Evolutionary conservation across 2,888 invertebrate species (phyloP).

Genomic region (Hypomecis punctinalis): DNA sequence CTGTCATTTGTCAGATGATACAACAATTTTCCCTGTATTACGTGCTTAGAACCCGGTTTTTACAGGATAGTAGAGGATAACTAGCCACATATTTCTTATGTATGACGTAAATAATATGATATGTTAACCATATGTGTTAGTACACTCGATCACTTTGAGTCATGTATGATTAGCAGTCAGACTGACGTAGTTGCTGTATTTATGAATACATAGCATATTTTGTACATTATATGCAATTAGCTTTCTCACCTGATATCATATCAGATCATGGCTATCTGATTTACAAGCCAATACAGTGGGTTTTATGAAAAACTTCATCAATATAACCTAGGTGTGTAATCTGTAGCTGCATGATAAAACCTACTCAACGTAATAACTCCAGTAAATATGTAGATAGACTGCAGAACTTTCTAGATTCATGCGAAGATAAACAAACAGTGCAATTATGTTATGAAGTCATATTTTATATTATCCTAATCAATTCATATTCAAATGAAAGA

Average conservation of each 20-base stretch:
- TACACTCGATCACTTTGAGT: slow-evolving; percentile 46
- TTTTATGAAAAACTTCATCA: slow-evolving; percentile 39
- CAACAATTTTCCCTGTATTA: slow-evolving; percentile 48
- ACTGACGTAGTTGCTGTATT: slow-evolving; percentile 38
- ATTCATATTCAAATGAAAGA: not conserved
- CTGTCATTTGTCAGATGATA: slow-evolving; percentile 45
- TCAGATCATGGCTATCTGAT: slow-evolving; percentile 49
- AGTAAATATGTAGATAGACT: slow-evolving; percentile 14
- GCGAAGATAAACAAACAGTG: slow-evolving; percentile 6
- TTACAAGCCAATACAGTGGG: slow-evolving; percentile 45
- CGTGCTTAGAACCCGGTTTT: slow-evolving; percentile 42
- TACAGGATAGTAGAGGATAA: slow-evolving; percentile 34
- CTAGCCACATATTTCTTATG: slow-evolving; percentile 36
- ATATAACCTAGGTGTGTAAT: slow-evolving; percentile 46
- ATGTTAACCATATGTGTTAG: slow-evolving; percentile 49
- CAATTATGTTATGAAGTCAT: not conserved
- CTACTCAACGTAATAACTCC: slow-evolving; percentile 3
- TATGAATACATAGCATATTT: slow-evolving; percentile 41
- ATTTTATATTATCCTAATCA: not conserved
- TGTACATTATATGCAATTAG: slow-evolving; percentile 41
- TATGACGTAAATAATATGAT: slow-evolving; percentile 52
- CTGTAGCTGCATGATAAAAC: slow-evolving; percentile 36
- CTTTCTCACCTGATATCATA: slow-evolving; percentile 56
- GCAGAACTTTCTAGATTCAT: slow-evolving; percentile 11
- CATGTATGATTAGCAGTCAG: slow-evolving; percentile 50